Evolutionary conservation across 2,113 vertebrate species (phyloP).

Genomic region (Otis tarda): DNA sequence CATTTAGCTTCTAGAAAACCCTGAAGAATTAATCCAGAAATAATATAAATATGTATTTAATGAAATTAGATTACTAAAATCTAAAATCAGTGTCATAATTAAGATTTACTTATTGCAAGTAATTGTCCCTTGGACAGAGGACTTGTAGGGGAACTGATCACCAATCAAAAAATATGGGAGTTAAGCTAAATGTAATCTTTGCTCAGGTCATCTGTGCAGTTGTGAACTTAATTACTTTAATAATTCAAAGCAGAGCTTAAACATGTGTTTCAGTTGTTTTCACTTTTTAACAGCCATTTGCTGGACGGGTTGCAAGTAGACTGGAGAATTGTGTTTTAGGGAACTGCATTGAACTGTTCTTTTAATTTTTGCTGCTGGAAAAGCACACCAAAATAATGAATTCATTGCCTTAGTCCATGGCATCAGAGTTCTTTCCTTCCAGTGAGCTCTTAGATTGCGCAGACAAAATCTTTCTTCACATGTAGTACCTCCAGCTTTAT

Average conservation of each 20-base stretch:
- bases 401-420: background rate
- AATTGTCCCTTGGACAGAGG: background rate
- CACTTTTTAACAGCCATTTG: background rate
- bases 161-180: background rate
- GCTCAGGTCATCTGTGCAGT: background rate
- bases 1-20: background rate
- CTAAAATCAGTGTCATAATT: background rate
- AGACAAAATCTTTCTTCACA: background rate
- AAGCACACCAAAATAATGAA: background rate
- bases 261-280: background rate
- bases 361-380: background rate
- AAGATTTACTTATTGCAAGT: background rate
- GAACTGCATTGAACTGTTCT: background rate
- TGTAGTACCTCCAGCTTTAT: background rate
- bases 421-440: background rate
- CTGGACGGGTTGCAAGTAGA: background rate
- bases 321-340: background rate
- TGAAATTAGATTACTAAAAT: background rate
- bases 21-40: background rate
- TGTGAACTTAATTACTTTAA: background rate
- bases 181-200: background rate
- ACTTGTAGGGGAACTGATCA: background rate
- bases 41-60: background rate
- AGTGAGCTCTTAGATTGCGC: rapidly evolving
- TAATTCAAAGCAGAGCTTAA: background rate